Percentiles rank a stretch among this genome's conserved stretches.
phyloP scores from a whole-genome alignment of 2,888 invertebrate genomes.

The Eurois occulta region DNA sequence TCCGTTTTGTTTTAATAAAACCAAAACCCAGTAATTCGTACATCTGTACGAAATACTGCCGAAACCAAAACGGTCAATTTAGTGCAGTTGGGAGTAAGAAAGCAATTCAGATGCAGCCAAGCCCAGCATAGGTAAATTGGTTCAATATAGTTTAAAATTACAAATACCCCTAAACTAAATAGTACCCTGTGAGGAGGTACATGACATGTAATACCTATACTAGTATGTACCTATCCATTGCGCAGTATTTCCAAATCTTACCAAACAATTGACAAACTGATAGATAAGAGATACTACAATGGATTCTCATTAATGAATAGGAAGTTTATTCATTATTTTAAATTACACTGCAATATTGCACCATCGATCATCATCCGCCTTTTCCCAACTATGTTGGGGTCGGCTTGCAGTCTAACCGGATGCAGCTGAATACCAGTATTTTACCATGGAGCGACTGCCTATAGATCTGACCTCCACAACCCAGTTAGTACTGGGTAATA shows the following conservation, averaged over 20 bases:
- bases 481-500: no score
- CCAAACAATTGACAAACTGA: not conserved
- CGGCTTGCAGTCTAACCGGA: no score
- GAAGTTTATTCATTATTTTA: not conserved
- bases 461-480: no score
- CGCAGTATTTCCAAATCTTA: not conserved
- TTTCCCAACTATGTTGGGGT: no score
- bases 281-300: not conserved
- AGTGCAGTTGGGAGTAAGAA: not conserved
- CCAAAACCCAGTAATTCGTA: no score
- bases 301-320: not conserved
- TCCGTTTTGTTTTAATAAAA: no score
- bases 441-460: no score
- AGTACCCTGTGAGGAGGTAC: no score
- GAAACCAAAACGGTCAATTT: not conserved
- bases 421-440: no score
- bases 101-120: not conserved
- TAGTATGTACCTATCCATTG: not conserved
- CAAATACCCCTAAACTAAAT: no score
- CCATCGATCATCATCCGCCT: no score
- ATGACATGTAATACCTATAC: not conserved
- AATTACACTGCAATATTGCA: not conserved
- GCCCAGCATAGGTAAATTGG: not conserved
- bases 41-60: no score
- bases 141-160: not conserved